These are phyloP conservation scores for Leptarthrus brevirostris DNA, from an alignment of 2,888 invertebrate genomes.

Conservation along the genomic window DNA sequence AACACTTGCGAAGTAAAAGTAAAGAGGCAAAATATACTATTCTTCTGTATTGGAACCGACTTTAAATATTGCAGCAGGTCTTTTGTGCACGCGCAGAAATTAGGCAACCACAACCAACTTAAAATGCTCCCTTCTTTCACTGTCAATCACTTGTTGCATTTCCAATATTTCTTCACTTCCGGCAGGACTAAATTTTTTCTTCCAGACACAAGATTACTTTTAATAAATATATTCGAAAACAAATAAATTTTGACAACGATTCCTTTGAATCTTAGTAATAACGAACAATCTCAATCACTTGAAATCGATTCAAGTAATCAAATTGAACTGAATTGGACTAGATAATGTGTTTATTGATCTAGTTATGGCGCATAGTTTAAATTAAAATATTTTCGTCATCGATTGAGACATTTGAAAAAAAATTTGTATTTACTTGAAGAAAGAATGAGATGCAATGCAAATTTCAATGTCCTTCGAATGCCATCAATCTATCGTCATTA, in stretches of 20 bases:
- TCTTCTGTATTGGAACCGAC: slow-evolving; percentile 30
- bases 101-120: neutral
- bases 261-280: neutral
- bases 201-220: neutral
- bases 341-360: slow-evolving; percentile 17
- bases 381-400: slow-evolving; percentile 27
- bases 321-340: slow-evolving; percentile 50
- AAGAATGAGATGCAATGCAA: neutral
- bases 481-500: slow-evolving; percentile 31
- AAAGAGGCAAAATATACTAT: slow-evolving; percentile 24
- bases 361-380: slow-evolving; percentile 33
- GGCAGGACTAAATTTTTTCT: neutral
- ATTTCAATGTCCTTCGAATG: slow-evolving; percentile 19
- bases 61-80: slow-evolving; percentile 20
- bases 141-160: slow-evolving; percentile 36
- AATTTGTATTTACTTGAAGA: neutral
- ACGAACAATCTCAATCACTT: slow-evolving; percentile 13
- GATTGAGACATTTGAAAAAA: slow-evolving; percentile 8
- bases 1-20: slow-evolving; percentile 28
- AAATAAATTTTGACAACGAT: slow-evolving; percentile 1
- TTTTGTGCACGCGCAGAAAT: slow-evolving; percentile 11
- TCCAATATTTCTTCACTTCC: neutral
- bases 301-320: slow-evolving; percentile 49
- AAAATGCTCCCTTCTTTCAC: slow-evolving; percentile 13
- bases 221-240: neutral